These are phyloP conservation scores for Austrolebias charrua DNA, from an alignment of 2,797 vertebrate species.

Conservation along the genomic window DNA sequence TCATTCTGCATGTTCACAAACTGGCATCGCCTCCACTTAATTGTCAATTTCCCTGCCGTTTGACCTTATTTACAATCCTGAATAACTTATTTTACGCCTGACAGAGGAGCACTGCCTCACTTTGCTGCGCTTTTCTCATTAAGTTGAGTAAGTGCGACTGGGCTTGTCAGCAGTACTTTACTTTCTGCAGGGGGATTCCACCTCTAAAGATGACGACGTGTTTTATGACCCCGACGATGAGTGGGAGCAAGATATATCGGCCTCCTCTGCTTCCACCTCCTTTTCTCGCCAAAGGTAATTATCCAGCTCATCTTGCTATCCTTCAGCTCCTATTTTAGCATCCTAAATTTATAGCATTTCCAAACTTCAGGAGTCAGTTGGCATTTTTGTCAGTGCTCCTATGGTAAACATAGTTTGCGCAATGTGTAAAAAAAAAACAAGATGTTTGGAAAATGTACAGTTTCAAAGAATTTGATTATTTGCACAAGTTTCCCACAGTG, in stretches of 20 bases:
- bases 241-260: conserved; percentile 93
- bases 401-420: too few species aligned
- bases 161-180: conserved; percentile 58
- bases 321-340: conserved; percentile 22
- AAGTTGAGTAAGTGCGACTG: conserved; percentile 58
- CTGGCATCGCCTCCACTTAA: conserved; percentile 38
- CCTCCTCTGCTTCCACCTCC: conserved; percentile 71
- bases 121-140: conserved; percentile 60
- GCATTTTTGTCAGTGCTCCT: conserved; percentile 13
- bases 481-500: conserved; percentile 53
- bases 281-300: conserved; percentile 90
- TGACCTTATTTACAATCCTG: conserved; percentile 58
- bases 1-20: conserved; percentile 39
- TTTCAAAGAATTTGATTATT: conserved; percentile 44
- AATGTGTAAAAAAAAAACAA: background rate
- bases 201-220: conserved; percentile 84
- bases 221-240: conserved; percentile 94
- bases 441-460: conserved; percentile 40
- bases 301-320: conserved; percentile 25
- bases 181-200: conserved; percentile 79
- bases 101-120: conserved; percentile 40
- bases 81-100: conserved; percentile 51
- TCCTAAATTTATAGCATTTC: conserved; percentile 13
- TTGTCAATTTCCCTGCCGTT: conserved; percentile 41
- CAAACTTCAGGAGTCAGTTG: conserved; percentile 9